Percentiles rank a stretch among this genome's conserved stretches.
phyloP scores from a whole-genome alignment of 2,113 vertebrate species.

The Epinephelus lanceolatus region DNA sequence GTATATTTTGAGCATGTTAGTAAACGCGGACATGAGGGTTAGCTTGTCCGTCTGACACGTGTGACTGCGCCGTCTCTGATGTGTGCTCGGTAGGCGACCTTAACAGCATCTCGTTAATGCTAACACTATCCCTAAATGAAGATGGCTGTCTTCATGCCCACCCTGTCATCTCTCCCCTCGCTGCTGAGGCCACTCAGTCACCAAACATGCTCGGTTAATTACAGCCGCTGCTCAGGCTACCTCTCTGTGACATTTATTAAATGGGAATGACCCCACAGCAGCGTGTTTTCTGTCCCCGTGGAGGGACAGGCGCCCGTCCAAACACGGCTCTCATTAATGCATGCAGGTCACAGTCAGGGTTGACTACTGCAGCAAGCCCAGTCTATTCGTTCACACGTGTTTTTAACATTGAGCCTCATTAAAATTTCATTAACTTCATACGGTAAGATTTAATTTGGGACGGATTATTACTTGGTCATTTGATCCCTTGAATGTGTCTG shows the following conservation, averaged over 20 bases:
- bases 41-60: not conserved
- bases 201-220: slow-evolving; percentile 69
- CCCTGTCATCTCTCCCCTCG: slow-evolving; percentile 9
- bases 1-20: not conserved
- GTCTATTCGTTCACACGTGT: slow-evolving; percentile 42
- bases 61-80: slow-evolving; percentile 22
- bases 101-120: slow-evolving; percentile 53
- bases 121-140: slow-evolving; percentile 38
- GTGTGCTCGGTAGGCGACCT: slow-evolving; percentile 26
- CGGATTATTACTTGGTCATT: slow-evolving; percentile 57
- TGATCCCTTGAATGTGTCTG: slow-evolving; percentile 39
- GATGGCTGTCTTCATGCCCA: slow-evolving; percentile 36
- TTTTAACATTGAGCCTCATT: slow-evolving; percentile 68
- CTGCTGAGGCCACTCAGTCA: slow-evolving; percentile 32
- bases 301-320: slow-evolving; percentile 44
- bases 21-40: not conserved
- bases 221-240: slow-evolving; percentile 49
- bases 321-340: slow-evolving; percentile 57
- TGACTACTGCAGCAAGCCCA: slow-evolving; percentile 9
- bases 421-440: slow-evolving; percentile 68
- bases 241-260: slow-evolving; percentile 68
- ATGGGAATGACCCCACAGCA: slow-evolving; percentile 64
- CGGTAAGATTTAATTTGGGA: slow-evolving; percentile 62
- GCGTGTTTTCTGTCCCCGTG: slow-evolving; percentile 35
- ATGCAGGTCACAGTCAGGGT: slow-evolving; percentile 51